A percentile compares a stretch with the other conserved stretches of the same genome.
Conservation (phyloP, 2,888 invertebrate genomes). For the Gastracanthus pulcherrimus region DNA sequence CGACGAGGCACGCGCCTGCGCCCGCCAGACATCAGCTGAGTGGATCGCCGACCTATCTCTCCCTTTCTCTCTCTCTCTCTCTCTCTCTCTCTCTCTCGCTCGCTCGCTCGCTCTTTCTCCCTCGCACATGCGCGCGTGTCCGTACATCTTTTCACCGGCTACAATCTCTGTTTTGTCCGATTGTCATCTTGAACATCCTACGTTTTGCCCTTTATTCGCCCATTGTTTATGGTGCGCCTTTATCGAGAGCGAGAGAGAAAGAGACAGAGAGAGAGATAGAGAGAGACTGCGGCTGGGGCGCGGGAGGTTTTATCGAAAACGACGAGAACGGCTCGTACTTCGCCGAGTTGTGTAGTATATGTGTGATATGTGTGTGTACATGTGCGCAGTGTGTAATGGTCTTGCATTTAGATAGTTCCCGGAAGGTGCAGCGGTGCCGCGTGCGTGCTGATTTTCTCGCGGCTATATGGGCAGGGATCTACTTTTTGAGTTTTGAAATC, state of each 20-base stretch:
- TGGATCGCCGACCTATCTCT: conserved; percentile 33
- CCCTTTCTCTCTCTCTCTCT: not conserved
- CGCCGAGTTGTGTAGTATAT: too few species aligned
- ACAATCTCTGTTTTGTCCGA: conserved; percentile 36
- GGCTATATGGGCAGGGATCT: too few species aligned
- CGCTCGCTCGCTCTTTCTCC: too few species aligned
- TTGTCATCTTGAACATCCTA: conserved; percentile 29
- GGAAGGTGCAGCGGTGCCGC: too few species aligned
- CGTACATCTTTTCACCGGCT: conserved; percentile 26
- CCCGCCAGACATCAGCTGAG: conserved; percentile 39
- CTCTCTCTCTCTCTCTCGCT: conserved; percentile 2
- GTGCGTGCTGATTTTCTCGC: not conserved
- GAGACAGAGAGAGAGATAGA: too few species aligned
- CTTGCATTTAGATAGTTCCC: too few species aligned
- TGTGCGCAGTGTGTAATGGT: too few species aligned
- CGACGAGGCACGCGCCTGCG: conserved; percentile 25
- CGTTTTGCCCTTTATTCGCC: conserved; percentile 14
- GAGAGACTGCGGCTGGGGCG: too few species aligned
- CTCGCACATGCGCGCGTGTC: not conserved
- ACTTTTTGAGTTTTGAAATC: not conserved
- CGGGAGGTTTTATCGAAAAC: conserved; percentile 11
- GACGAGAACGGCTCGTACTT: not conserved
- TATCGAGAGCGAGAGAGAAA: too few species aligned
- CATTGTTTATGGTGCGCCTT: conserved; percentile 1
- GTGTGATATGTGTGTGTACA: too few species aligned